Conservation (phyloP, 2,888 invertebrate genomes). For the Perdita meconis region DNA sequence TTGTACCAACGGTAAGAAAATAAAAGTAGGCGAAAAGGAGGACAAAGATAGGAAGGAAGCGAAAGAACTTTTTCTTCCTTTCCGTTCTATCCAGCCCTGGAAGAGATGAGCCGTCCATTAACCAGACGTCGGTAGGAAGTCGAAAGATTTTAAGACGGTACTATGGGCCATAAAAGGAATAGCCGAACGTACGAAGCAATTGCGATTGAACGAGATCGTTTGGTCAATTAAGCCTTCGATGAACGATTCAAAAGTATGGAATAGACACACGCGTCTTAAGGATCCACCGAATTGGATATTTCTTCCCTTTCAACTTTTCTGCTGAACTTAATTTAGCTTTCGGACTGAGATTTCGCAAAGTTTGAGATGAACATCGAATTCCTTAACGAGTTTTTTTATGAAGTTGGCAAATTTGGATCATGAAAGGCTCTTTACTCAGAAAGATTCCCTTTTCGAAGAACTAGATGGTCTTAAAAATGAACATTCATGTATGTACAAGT, state of each 20-base stretch:
- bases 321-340: no score
- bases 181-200: conserved; percentile 44
- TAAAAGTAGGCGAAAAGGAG: conserved; percentile 22
- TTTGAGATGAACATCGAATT: no score
- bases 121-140: conserved; percentile 38
- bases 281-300: not conserved
- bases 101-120: conserved; percentile 60
- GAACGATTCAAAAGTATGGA: not conserved
- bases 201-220: conserved; percentile 43
- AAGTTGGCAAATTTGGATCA: no score
- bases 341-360: no score
- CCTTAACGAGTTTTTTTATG: no score
- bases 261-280: conserved; percentile 9
- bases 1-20: conserved; percentile 57
- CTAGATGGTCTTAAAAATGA: no score
- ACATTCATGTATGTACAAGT: no score
- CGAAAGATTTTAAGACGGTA: conserved; percentile 54
- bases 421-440: no score
- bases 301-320: no score
- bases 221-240: conserved; percentile 44
- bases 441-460: no score
- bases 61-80: conserved; percentile 35
- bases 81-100: conserved; percentile 16
- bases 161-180: conserved; percentile 33
- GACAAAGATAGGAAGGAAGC: conserved; percentile 20